A percentile compares a stretch with the other conserved stretches of the same genome.
phyloP scores from a whole-genome alignment of 2,113 vertebrate species.

The Nibea coibor region DNA sequence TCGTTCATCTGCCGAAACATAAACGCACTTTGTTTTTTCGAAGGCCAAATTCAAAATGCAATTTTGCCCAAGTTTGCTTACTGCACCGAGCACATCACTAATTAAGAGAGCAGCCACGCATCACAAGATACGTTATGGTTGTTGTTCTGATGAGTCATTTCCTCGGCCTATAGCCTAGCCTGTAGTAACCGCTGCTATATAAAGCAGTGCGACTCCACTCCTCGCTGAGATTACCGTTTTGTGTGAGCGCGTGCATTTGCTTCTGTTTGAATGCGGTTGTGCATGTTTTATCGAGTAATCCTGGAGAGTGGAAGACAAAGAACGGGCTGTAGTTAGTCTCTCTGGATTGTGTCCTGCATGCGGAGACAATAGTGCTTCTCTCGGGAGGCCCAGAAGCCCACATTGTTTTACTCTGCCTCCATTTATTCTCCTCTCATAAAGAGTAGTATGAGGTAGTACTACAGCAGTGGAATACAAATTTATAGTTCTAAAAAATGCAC shows the following conservation, averaged over 20 bases:
- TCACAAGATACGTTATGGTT: constrained; percentile 46
- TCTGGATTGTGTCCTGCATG: constrained; percentile 56
- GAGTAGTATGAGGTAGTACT: neutral
- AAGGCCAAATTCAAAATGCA: constrained; percentile 41
- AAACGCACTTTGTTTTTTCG: neutral
- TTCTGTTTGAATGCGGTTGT: constrained; percentile 58
- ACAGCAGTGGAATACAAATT: neutral
- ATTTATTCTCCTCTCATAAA: neutral
- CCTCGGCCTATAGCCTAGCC: constrained; percentile 49
- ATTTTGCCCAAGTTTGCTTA: constrained; percentile 59
- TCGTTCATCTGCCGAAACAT: neutral
- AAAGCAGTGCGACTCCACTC: constrained; percentile 40
- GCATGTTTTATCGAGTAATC: constrained; percentile 64
- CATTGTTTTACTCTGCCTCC: constrained; percentile 12
- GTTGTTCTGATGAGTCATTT: constrained; percentile 62
- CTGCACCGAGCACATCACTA: constrained; percentile 38
- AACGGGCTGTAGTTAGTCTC: constrained; percentile 44
- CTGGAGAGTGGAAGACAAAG: constrained; percentile 45
- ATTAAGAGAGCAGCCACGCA: constrained; percentile 49
- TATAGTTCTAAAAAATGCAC: neutral
- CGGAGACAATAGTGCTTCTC: constrained; percentile 24
- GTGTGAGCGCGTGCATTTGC: constrained; percentile 50
- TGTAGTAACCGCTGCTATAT: constrained; percentile 43
- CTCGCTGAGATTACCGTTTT: constrained; percentile 56
- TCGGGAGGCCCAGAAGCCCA: neutral